A percentile compares a stretch with the other conserved stretches of the same genome.
These are phyloP conservation scores for Dendronephthya gigantea DNA, from an alignment of 64 coral and sea anemone genomes.

Conservation along the genomic window DNA sequence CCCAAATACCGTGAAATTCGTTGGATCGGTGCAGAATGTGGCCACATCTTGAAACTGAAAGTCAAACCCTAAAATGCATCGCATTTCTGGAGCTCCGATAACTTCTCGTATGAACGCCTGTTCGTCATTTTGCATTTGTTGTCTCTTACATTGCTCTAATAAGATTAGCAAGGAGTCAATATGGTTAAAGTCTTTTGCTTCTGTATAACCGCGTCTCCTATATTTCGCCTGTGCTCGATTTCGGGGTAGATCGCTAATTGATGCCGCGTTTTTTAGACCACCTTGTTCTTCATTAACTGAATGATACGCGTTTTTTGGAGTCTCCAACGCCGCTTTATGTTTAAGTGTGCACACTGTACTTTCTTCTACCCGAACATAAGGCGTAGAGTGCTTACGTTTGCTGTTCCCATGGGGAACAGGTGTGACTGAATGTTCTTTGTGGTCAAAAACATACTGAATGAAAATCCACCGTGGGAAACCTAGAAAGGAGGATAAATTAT, in stretches of 20 bases:
- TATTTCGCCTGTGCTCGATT: conserved; percentile 35
- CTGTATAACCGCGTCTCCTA: neutral
- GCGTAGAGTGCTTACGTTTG: neutral
- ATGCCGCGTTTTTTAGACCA: neutral
- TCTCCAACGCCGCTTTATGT: neutral
- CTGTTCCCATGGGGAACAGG: neutral
- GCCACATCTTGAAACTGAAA: conserved; percentile 25
- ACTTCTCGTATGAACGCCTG: conserved; percentile 29
- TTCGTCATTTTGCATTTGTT: conserved; percentile 27
- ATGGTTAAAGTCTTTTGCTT: neutral
- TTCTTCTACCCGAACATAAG: conserved; percentile 14
- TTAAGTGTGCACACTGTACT: conserved; percentile 1
- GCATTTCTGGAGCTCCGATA: conserved; percentile 27
- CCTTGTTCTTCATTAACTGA: conserved; percentile 11
- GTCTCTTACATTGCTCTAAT: conserved; percentile 34
- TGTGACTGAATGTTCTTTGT: neutral
- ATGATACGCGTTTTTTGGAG: conserved; percentile 22
- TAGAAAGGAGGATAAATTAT: neutral
- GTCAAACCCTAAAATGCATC: conserved; percentile 31
- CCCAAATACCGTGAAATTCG: conserved; percentile 1
- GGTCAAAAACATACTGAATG: conserved; percentile 31
- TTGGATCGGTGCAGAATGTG: conserved; percentile 27
- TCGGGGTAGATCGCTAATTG: conserved; percentile 23
- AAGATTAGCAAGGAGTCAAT: conserved; percentile 28
- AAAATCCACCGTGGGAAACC: neutral